phyloP scores from a whole-genome alignment of 2,888 invertebrate species.

The Candidula unifasciata region DNA sequence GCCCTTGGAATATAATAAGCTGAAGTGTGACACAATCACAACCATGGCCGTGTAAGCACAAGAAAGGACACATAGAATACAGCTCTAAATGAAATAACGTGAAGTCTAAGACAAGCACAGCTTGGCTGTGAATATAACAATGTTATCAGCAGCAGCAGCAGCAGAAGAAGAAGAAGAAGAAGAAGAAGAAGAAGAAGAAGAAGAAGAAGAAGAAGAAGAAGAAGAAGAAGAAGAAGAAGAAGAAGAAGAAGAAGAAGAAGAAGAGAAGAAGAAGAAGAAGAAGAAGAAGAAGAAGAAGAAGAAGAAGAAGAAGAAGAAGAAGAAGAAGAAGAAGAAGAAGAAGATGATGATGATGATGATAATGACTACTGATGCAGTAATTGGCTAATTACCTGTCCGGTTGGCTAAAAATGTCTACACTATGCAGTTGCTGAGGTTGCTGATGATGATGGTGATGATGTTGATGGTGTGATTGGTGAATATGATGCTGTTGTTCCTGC shows the following conservation, averaged over 20 bases:
- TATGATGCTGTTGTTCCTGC: not conserved
- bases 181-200: not conserved
- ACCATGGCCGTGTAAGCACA: no score
- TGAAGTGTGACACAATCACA: no score
- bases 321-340: not conserved
- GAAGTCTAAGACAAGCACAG: no score
- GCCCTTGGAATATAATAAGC: no score
- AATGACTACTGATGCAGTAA: not conserved
- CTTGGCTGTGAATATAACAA: no score
- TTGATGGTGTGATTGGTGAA: constrained; percentile 15
- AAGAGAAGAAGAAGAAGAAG: not conserved
- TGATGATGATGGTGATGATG: constrained; percentile 20
- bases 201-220: not conserved
- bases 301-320: not conserved
- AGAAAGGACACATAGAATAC: no score
- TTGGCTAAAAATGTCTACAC: constrained; percentile 24
- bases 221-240: not conserved
- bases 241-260: not conserved
- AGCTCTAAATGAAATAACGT: no score
- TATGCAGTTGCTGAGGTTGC: constrained; percentile 11
- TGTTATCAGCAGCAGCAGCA: no score
- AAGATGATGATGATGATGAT: no score
- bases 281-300: not conserved
- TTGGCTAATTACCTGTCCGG: constrained; percentile 20
- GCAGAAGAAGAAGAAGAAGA: not conserved